Evolutionary conservation across 2,888 invertebrate genomes (phyloP), one percentile per base, ranked within the genome.

Genomic region (Hypercompe scribonia): DNA sequence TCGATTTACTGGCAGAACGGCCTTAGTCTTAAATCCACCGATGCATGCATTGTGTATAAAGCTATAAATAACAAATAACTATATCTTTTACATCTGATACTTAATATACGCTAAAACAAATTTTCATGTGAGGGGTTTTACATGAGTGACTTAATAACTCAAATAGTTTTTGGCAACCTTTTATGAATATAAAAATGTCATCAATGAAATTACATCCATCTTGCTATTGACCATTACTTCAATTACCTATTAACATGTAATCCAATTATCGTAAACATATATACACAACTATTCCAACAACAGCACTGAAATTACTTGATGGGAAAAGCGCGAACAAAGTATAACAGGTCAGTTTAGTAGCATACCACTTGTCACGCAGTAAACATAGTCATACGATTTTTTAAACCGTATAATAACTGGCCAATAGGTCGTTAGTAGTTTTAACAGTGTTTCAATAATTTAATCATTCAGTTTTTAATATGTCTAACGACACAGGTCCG

Each of bases 401-500:
- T 58, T 15, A 54, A 24, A 3, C 5, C 0, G 15, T 15, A 58
- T 13, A 5, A 58, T 15, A 58, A 15, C 1, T 24, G 24, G 24
- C 11, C 58, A 4, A 28, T 58, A 1, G 4, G 15, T 28, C 28
- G 18, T 15, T n/a, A 10, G 54, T n/a, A 54, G n/a, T 7, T 24
- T n/a, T 31, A 31, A 24, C 24, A 54, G 50, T 54, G 50, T 24
- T 61, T 18, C 15, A 28, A 58, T 28, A 28, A 28, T 21, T 66
- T 10, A 24, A 24, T 54, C 10, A n/a, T 8, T 31, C 5, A 33
- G 68, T 58, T 10, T 1, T 58, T 21, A 75, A 61, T 69, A 81
- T 67, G 70, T 72, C 75, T 58, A 84, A 81, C 67, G 36, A 65
- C 63, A 75, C 73, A 1, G 69, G n/a, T 24, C 31, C 24, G 18